phyloP scores from a whole-genome alignment of 2,113 vertebrate species.

The Gila orcuttii region DNA sequence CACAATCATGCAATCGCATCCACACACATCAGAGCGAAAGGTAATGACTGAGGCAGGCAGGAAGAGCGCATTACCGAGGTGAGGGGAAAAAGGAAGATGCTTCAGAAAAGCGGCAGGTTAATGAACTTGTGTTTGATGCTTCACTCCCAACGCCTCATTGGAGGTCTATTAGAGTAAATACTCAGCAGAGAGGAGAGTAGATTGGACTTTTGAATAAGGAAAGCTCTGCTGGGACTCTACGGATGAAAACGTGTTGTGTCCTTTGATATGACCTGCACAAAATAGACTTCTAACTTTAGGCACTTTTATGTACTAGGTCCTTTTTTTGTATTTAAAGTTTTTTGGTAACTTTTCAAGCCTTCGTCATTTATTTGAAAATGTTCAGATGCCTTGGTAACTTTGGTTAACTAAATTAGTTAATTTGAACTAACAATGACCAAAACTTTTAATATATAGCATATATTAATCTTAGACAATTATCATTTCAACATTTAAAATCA shows the following conservation, averaged over 20 bases:
- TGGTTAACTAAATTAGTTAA: not conserved
- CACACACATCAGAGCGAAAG: slow-evolving; percentile 39
- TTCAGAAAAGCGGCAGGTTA: slow-evolving; percentile 53
- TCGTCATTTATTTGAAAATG: not conserved
- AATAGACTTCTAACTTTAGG: slow-evolving; percentile 14
- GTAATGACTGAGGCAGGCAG: slow-evolving; percentile 58
- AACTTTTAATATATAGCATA: not conserved
- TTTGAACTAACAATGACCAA: not conserved
- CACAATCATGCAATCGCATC: slow-evolving; percentile 22
- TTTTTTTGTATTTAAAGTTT: not conserved
- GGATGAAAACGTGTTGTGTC: slow-evolving; percentile 34
- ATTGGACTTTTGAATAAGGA: slow-evolving; percentile 35
- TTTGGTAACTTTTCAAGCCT: not conserved
- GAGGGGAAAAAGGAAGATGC: slow-evolving; percentile 40
- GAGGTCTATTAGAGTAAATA: slow-evolving; percentile 56
- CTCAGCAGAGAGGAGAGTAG: slow-evolving; percentile 49
- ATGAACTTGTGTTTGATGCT: slow-evolving; percentile 59
- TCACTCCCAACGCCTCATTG: slow-evolving; percentile 53
- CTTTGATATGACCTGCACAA: slow-evolving; percentile 38
- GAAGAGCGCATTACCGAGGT: slow-evolving; percentile 49
- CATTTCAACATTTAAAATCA: not conserved
- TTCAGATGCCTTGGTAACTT: not conserved
- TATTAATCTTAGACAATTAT: not conserved
- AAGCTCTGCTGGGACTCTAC: slow-evolving; percentile 36
- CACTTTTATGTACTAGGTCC: not conserved